Evolutionary conservation across 1,140 invertebrate species (phyloP).

Genomic region (Zaprionus nigranus): DNA sequence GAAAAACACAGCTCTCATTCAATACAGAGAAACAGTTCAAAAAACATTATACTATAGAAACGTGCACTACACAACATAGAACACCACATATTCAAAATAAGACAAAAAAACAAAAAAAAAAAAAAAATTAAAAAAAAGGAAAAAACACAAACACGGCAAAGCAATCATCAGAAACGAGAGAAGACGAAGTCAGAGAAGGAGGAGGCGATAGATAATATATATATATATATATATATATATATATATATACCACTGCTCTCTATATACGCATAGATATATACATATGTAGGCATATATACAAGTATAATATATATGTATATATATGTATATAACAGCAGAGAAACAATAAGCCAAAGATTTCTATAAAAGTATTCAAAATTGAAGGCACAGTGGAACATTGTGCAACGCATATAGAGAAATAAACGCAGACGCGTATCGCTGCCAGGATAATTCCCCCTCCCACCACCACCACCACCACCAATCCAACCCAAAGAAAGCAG

Average conservation of each 20-base stretch:
- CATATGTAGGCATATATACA: background rate
- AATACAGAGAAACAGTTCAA: constrained; percentile 49
- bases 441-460: background rate
- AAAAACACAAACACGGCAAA: constrained; percentile 20
- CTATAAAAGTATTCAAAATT: constrained; percentile 30
- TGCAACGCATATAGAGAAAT: background rate
- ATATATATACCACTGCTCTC: background rate
- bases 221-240: background rate
- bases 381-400: constrained; percentile 36
- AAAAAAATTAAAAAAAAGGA: background rate
- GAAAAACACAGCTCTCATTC: constrained; percentile 55
- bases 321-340: constrained; percentile 13
- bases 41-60: constrained; percentile 49
- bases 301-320: constrained; percentile 4
- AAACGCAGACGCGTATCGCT: constrained; percentile 1
- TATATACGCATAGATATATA: constrained; percentile 1
- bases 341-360: constrained; percentile 24
- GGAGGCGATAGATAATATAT: background rate
- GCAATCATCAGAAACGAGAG: constrained; percentile 7
- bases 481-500: background rate
- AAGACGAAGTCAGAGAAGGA: background rate
- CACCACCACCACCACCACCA: background rate
- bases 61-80: constrained; percentile 25
- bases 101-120: constrained; percentile 24
- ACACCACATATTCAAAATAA: constrained; percentile 28